phyloP scores from a whole-genome alignment of 2,113 vertebrate genomes.

The Reinhardtius hippoglossoides region DNA sequence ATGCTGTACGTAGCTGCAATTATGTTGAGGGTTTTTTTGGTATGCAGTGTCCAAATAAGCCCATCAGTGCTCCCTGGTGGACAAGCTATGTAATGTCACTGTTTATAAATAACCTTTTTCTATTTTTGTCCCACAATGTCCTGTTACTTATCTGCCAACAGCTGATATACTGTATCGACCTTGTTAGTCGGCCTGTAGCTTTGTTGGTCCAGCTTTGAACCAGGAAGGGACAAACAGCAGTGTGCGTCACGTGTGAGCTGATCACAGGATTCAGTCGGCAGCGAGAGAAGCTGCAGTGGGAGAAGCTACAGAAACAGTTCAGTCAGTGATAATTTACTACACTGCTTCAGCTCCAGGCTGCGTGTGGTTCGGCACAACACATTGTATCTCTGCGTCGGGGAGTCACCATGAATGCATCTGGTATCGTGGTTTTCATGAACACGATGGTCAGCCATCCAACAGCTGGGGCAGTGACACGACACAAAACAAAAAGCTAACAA shows the following conservation, averaged over 20 bases:
- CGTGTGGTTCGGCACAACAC: not conserved
- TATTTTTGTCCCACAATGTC: not conserved
- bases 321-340: conserved; percentile 1
- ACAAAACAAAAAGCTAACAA: too few species aligned
- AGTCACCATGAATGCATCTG: not conserved
- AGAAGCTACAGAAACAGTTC: not conserved
- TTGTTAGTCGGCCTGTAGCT: not conserved
- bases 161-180: not conserved
- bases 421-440: not conserved
- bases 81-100: not conserved
- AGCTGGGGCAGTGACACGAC: too few species aligned
- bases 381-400: not conserved
- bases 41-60: too few species aligned
- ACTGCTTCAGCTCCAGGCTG: not conserved
- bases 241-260: too few species aligned
- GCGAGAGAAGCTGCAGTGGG: not conserved
- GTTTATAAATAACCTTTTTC: not conserved
- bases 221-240: not conserved
- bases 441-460: not conserved
- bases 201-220: not conserved
- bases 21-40: too few species aligned
- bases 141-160: not conserved
- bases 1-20: too few species aligned
- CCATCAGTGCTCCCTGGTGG: not conserved
- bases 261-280: not conserved